Percentiles rank a stretch among this genome's conserved stretches.
Conservation (phyloP, 1,140 invertebrate species). For the Aphaenogaster rudis region DNA sequence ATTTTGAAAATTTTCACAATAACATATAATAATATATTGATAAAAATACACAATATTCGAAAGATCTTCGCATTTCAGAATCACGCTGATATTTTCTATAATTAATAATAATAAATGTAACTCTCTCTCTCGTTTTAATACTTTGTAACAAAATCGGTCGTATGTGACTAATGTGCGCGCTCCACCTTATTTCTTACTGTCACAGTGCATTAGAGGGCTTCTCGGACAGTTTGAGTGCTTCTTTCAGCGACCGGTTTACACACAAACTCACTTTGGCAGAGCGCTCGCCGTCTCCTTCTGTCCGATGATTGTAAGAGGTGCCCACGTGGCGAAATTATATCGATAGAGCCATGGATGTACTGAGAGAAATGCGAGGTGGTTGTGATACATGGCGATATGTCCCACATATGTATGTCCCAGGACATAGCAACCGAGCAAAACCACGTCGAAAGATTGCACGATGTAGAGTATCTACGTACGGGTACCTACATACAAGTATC, state of each 20-base stretch:
- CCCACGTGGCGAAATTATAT: slow-evolving; percentile 37
- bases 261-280: slow-evolving; percentile 60
- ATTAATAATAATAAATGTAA: slow-evolving; percentile 1
- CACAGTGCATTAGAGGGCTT: slow-evolving; percentile 41
- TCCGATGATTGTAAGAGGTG: slow-evolving; percentile 26
- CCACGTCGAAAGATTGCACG: not conserved
- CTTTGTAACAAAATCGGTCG: slow-evolving; percentile 41
- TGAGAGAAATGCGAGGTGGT: not conserved
- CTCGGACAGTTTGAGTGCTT: slow-evolving; percentile 67
- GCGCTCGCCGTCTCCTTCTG: slow-evolving; percentile 34
- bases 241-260: slow-evolving; percentile 62
- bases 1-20: not conserved
- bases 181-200: slow-evolving; percentile 58
- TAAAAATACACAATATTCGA: not conserved
- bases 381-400: not conserved
- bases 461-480: not conserved
- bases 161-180: slow-evolving; percentile 55
- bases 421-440: not conserved
- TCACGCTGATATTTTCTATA: not conserved
- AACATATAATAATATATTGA: no score
- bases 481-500: not conserved
- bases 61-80: not conserved
- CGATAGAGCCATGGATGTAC: not conserved
- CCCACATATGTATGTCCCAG: not conserved
- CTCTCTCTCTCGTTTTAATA: not conserved